Conservation (phyloP, 2,888 invertebrate genomes). For the Diabrotica balteata region DNA sequence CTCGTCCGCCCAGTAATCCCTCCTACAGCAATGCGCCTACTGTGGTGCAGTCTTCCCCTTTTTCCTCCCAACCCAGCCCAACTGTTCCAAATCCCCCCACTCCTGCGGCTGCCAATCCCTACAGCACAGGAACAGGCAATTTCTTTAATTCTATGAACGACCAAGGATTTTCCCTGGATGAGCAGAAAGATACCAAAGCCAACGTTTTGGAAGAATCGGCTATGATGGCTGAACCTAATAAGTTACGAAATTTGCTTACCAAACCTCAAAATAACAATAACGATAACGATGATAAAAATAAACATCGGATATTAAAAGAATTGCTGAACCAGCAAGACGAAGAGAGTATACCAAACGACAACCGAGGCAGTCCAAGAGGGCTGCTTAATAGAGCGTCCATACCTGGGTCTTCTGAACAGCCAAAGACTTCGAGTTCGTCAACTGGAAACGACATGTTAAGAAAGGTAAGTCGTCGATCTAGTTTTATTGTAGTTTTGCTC, state of each 20-base stretch:
- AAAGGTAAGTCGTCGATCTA: conserved; percentile 62
- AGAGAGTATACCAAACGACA: conserved; percentile 63
- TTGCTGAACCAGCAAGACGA: conserved; percentile 74
- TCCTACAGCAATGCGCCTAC: conserved; percentile 48
- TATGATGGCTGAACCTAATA: conserved; percentile 58
- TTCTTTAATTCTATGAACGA: conserved; percentile 72
- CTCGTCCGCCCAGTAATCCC: conserved; percentile 53
- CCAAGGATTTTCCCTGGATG: conserved; percentile 59
- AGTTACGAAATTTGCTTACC: conserved; percentile 66
- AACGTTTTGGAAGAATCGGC: conserved; percentile 59
- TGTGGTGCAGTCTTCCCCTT: conserved; percentile 58
- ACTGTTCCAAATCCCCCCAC: conserved; percentile 56
- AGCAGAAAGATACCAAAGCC: conserved; percentile 62
- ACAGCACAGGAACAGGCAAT: conserved; percentile 58
- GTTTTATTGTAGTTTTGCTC: neutral
- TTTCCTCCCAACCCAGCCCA: conserved; percentile 65
- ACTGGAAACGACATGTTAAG: conserved; percentile 68
- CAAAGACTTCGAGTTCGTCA: conserved; percentile 44
- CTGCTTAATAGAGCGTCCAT: conserved; percentile 51
- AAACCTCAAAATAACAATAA: conserved; percentile 57
- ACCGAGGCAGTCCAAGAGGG: conserved; percentile 59
- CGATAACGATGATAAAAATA: conserved; percentile 58
- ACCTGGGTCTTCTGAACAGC: conserved; percentile 58
- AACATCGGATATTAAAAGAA: conserved; percentile 66
- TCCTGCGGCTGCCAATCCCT: conserved; percentile 51